Evolutionary conservation across 2,888 invertebrate species (phyloP).

Genomic region (Noctuana brunneofusca): DNA sequence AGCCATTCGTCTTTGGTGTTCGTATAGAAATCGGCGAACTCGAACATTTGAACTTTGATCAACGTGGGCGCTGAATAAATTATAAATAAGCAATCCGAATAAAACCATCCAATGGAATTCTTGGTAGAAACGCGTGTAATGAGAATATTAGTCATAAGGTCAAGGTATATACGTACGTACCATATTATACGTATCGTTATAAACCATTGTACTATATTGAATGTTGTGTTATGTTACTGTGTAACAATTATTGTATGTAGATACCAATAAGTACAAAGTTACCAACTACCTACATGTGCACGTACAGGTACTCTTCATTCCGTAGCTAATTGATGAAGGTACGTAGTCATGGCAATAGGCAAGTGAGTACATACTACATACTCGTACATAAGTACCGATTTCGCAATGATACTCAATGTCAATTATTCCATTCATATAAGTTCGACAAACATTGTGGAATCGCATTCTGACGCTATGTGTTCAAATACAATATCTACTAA

Average conservation of each 20-base stretch:
- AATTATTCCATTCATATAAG: conserved; percentile 59
- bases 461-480: neutral
- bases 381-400: conserved; percentile 13
- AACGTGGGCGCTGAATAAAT: conserved; percentile 46
- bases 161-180: neutral
- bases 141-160: conserved; percentile 28
- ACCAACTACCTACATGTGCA: too few relatives aligned
- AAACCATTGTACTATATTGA: conserved; percentile 32
- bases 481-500: neutral
- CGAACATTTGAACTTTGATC: conserved; percentile 38
- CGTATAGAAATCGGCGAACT: conserved; percentile 34
- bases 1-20: conserved; percentile 37
- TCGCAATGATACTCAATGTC: conserved; percentile 50
- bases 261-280: too few relatives aligned
- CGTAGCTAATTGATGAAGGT: conserved; percentile 38
- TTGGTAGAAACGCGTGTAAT: conserved; percentile 42
- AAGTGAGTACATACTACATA: conserved; percentile 10
- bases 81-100: conserved; percentile 35
- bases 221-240: conserved; percentile 11
- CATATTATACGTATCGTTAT: too few relatives aligned
- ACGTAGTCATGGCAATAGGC: conserved; percentile 26
- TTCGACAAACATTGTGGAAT: conserved; percentile 18
- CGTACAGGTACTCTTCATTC: conserved; percentile 26
- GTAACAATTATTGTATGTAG: conserved; percentile 6
- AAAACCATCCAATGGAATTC: conserved; percentile 45